A percentile compares a stretch with the other conserved stretches of the same genome.
phyloP scores from a whole-genome alignment of 2,888 invertebrate genomes.

The Ophraella communa region DNA sequence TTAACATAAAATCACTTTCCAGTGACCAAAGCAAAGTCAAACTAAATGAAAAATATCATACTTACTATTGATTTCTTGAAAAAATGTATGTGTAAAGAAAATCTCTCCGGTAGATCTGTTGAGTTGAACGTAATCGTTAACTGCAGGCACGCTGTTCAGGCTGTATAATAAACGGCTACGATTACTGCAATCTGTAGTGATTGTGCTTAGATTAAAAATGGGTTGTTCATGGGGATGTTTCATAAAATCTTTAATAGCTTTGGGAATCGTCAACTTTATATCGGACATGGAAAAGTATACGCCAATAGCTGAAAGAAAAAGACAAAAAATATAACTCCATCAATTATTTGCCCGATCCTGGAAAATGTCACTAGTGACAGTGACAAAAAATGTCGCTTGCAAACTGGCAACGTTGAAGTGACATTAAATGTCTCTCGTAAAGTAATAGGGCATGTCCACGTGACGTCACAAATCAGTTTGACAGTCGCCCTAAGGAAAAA shows the following conservation, averaged over 20 bases:
- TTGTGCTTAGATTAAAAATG: constrained; percentile 44
- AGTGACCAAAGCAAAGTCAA: too few relatives aligned
- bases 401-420: too few relatives aligned
- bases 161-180: constrained; percentile 38
- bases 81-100: constrained; percentile 39
- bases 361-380: too few relatives aligned
- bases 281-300: constrained; percentile 54
- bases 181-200: constrained; percentile 24
- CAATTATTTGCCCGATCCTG: too few relatives aligned
- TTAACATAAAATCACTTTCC: too few relatives aligned
- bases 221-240: constrained; percentile 42
- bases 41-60: neutral
- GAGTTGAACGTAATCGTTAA: constrained; percentile 40
- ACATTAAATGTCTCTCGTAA: too few relatives aligned
- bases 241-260: constrained; percentile 41
- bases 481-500: too few relatives aligned
- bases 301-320: constrained; percentile 48
- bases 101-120: constrained; percentile 44
- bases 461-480: too few relatives aligned
- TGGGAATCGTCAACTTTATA: constrained; percentile 49
- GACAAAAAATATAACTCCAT: too few relatives aligned
- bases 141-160: constrained; percentile 25
- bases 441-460: too few relatives aligned
- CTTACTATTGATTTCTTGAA: constrained; percentile 41
- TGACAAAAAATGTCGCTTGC: too few relatives aligned